Percentiles rank a stretch among this genome's conserved stretches.
Evolutionary conservation across 2,113 vertebrate species (phyloP).

Genomic region (Murina feae): DNA sequence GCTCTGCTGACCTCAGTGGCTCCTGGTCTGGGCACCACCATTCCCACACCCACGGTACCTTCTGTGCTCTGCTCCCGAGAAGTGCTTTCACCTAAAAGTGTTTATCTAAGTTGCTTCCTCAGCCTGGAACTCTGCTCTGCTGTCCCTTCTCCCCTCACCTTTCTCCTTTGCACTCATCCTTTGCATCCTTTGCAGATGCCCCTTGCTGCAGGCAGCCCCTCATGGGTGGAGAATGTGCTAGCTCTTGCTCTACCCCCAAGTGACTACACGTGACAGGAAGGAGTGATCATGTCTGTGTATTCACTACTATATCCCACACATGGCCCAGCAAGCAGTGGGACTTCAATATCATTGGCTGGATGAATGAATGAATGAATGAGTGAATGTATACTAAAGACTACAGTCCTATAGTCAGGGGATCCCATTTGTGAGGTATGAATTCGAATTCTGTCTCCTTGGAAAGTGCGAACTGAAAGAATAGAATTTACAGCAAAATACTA

Average conservation of each 20-base stretch:
- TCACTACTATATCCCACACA: neutral
- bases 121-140: neutral
- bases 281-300: neutral
- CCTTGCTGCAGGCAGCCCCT: neutral
- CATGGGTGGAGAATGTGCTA: too few relatives aligned
- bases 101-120: neutral
- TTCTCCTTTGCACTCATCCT: neutral
- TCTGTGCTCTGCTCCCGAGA: neutral
- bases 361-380: neutral
- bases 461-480: neutral
- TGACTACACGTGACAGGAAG: neutral
- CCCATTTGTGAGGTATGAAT: neutral
- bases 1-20: neutral
- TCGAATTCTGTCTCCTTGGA: neutral
- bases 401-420: neutral
- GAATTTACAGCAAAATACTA: neutral
- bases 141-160: neutral
- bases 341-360: neutral
- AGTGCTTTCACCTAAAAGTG: neutral
- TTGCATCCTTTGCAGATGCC: neutral
- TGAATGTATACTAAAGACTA: neutral
- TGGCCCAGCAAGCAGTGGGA: neutral
- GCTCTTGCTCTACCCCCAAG: neutral
- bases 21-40: neutral
- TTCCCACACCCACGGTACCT: neutral